Evolutionary conservation across 2,888 invertebrate genomes (phyloP).

Genomic region (Cactoblastis cactorum): DNA sequence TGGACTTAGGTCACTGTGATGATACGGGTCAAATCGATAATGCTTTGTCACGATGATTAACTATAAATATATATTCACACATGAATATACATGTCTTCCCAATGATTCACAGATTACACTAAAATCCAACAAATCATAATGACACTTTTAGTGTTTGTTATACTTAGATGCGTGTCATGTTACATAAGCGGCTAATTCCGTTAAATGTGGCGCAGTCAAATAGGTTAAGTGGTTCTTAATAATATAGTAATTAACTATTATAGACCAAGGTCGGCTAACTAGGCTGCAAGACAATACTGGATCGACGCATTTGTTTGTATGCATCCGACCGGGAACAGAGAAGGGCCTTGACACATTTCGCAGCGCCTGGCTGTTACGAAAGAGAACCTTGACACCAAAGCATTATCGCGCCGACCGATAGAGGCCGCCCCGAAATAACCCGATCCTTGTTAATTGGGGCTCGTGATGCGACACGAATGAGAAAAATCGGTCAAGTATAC

Average conservation of each 20-base stretch:
- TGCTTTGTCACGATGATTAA: neutral
- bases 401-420: conserved; percentile 67
- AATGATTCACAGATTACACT: conserved; percentile 20
- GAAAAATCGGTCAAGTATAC: conserved; percentile 74
- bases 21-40: neutral
- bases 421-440: conserved; percentile 70
- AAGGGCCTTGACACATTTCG: conserved; percentile 64
- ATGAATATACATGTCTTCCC: conserved; percentile 20
- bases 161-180: conserved; percentile 45
- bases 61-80: neutral
- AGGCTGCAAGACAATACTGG: conserved; percentile 37
- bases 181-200: conserved; percentile 46
- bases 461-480: conserved; percentile 37
- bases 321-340: conserved; percentile 46
- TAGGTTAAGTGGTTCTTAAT: conserved; percentile 75
- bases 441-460: conserved; percentile 56
- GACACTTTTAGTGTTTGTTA: conserved; percentile 14
- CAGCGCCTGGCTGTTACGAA: conserved; percentile 52
- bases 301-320: conserved; percentile 22
- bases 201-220: conserved; percentile 61
- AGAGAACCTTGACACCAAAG: conserved; percentile 72
- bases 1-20: neutral
- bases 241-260: conserved; percentile 63
- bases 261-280: conserved; percentile 54
- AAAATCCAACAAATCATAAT: conserved; percentile 3